Conservation (phyloP, 2,888 invertebrate genomes). For the Gnatocerus cornutus region DNA sequence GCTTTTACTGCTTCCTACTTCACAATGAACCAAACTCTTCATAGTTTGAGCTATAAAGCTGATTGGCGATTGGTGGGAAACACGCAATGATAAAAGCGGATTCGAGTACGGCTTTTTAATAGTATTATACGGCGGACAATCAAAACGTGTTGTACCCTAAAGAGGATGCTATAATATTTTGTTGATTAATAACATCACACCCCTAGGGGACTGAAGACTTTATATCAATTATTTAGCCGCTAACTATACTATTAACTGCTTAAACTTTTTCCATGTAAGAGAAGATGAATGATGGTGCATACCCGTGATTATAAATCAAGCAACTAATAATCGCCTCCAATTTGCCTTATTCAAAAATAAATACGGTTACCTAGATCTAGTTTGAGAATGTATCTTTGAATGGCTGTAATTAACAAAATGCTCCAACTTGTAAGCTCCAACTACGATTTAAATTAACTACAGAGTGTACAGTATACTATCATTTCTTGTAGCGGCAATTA, state of each 20-base stretch:
- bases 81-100: not conserved
- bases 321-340: slow-evolving; percentile 15
- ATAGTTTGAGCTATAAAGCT: slow-evolving; percentile 6
- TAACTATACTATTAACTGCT: slow-evolving; percentile 20
- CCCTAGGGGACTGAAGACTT: not conserved
- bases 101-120: not conserved
- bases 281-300: slow-evolving; percentile 31
- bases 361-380: slow-evolving; percentile 31
- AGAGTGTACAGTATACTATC: slow-evolving; percentile 19
- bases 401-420: slow-evolving; percentile 40
- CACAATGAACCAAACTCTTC: slow-evolving; percentile 24
- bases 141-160: too few relatives aligned
- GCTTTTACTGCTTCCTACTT: slow-evolving; percentile 46
- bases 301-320: slow-evolving; percentile 35
- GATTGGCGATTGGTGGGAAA: not conserved
- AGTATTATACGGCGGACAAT: too few relatives aligned
- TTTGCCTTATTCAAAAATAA: slow-evolving; percentile 35
- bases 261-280: slow-evolving; percentile 20
- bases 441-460: slow-evolving; percentile 41
- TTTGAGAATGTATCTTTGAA: slow-evolving; percentile 26
- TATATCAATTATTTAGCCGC: slow-evolving; percentile 27
- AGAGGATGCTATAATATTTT: slow-evolving; percentile 2
- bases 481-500: slow-evolving; percentile 43
- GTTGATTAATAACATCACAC: slow-evolving; percentile 7
- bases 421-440: slow-evolving; percentile 34